Conservation (phyloP, 2,888 invertebrate species). For the Idaea straminata region DNA sequence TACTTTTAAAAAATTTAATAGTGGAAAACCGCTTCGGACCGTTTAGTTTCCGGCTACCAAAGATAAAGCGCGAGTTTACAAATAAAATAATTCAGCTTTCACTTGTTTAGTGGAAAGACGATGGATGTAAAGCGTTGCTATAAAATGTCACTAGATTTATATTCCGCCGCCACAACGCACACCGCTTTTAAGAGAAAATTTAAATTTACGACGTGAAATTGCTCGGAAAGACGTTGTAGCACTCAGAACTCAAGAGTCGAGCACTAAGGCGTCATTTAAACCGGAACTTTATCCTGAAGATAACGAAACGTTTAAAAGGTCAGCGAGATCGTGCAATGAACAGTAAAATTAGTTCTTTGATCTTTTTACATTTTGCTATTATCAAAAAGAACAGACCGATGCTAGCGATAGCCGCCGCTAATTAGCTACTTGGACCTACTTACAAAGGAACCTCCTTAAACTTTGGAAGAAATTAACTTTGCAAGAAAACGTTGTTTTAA, state of each 20-base stretch:
- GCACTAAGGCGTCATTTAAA: background rate
- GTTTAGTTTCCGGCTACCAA: no score
- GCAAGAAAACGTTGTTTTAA: background rate
- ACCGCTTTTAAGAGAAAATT: slow-evolving; percentile 35
- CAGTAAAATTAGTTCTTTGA: slow-evolving; percentile 34
- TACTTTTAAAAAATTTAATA: no score
- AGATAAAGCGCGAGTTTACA: background rate
- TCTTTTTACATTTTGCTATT: slow-evolving; percentile 6
- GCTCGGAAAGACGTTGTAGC: slow-evolving; percentile 38
- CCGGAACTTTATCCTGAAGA: background rate
- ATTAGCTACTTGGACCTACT: background rate
- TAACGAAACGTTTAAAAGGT: background rate
- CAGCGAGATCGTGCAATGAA: slow-evolving; percentile 29
- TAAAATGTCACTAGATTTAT: background rate
- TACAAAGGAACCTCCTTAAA: background rate
- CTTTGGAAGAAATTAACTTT: background rate
- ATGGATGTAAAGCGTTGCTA: slow-evolving; percentile 11
- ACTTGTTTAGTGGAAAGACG: background rate
- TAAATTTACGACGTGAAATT: slow-evolving; percentile 45
- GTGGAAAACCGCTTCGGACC: background rate
- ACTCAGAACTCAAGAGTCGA: slow-evolving; percentile 29
- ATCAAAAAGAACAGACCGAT: no score
- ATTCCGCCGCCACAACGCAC: slow-evolving; percentile 2
- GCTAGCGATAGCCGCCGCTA: background rate
- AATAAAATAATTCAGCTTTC: background rate